Evolutionary conservation across 2,113 vertebrate species (phyloP), one percentile per base, ranked within the genome.

Genomic region (Numenius arquata): DNA sequence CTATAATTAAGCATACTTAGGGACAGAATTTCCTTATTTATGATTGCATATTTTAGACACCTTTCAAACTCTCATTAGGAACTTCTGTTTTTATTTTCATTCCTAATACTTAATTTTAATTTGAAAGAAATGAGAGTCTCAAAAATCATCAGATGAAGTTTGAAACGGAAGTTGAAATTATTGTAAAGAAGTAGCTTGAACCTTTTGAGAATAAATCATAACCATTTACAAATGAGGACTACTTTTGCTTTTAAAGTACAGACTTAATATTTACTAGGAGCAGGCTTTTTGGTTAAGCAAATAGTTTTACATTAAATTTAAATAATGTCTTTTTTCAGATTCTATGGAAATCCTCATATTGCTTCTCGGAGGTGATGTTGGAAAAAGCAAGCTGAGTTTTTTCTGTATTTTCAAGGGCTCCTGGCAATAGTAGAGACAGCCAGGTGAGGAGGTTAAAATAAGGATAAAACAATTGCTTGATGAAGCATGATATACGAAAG

Each of bases 391-490:
- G 15, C 34, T 61, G n/a, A 85, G 19, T 90, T 91, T 25, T 65
- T 93, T 90, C 40, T 61, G 5, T 66, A 22, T 88, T 83, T 94
- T 76, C 41, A 67, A 79, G n/a, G 32, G 17, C 55, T 77, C 23
- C 34, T 83, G 22, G 67, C 80, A 94, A 58, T 41, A 80, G 20
- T 62, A 67, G 59, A 85, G 53, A 62, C 48, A 90, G 53, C 12
- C 47, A 95, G 81, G 56, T 85, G 61, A 87, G 34, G 59, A 80
- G 59, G 65, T 95, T 90, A 94, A 95, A 81, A 75, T 68, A 89
- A 87, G 40, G 34, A 56, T 65, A 55, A 89, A 95, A 68, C 30
- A 89, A 58, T 73, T 84, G 40, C 21, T 77, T 87, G n/a, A 43
- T 90, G 63, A 84, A 86, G 26, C 67, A 67, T 63, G 56, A 89